A percentile compares a stretch with the other conserved stretches of the same genome.
phyloP scores from a whole-genome alignment of 2,113 vertebrate species.

The Lepisosteus oculatus region DNA sequence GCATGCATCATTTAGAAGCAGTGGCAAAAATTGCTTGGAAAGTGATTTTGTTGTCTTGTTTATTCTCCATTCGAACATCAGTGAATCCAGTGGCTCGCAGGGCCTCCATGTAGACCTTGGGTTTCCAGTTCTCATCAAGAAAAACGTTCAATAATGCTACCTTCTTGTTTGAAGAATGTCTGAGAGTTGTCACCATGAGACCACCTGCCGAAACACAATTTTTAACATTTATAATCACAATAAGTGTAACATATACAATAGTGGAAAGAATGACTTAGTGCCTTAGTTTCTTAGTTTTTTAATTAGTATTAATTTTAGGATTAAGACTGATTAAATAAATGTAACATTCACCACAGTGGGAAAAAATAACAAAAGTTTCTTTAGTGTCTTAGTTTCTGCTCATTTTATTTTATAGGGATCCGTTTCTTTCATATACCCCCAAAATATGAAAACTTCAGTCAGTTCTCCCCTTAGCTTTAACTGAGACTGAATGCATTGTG shows the following conservation, averaged over 20 bases:
- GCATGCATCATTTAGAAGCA: neutral
- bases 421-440: too few species aligned
- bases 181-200: neutral
- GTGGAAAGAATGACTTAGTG: too few species aligned
- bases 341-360: too few species aligned
- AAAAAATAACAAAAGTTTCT: neutral
- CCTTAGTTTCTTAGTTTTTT: too few species aligned
- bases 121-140: neutral
- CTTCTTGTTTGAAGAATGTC: neutral
- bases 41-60: neutral
- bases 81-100: conserved; percentile 2
- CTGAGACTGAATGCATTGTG: neutral
- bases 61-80: conserved; percentile 13
- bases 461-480: too few species aligned
- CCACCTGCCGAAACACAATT: neutral
- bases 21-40: conserved; percentile 18
- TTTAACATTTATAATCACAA: too few species aligned
- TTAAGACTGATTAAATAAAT: too few species aligned
- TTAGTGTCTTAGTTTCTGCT: too few species aligned
- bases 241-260: too few species aligned
- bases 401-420: too few species aligned
- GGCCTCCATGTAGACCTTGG: conserved; percentile 17
- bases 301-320: too few species aligned
- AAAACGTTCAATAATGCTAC: neutral
- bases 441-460: too few species aligned